Conservation (phyloP, 2,888 invertebrate genomes). For the Pollenia griseotomentosa region DNA sequence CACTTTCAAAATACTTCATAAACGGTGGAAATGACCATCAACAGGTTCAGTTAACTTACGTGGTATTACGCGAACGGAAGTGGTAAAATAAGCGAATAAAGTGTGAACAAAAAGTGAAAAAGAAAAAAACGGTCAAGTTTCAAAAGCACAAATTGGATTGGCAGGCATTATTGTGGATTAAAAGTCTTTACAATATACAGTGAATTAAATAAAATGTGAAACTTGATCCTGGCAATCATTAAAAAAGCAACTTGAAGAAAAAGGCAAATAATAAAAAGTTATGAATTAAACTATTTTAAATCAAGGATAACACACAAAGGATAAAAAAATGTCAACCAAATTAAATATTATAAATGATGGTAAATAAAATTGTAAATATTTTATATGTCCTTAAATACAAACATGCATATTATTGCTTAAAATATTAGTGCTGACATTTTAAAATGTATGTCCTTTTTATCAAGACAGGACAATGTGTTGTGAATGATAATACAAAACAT, state of each 20-base stretch:
- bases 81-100: slow-evolving; percentile 35
- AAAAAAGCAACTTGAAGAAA: background rate
- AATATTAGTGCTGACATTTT: too few relatives aligned
- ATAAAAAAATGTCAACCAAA: slow-evolving; percentile 61
- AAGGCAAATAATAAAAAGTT: background rate
- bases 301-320: slow-evolving; percentile 26
- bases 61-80: slow-evolving; percentile 73
- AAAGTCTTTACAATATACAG: background rate
- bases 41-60: slow-evolving; percentile 79
- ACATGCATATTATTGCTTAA: too few relatives aligned
- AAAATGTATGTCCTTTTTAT: too few relatives aligned
- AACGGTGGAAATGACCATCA: slow-evolving; percentile 74
- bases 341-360: slow-evolving; percentile 61
- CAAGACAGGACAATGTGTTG: too few relatives aligned
- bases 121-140: slow-evolving; percentile 1
- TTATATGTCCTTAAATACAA: background rate
- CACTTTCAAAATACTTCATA: slow-evolving; percentile 80
- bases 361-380: slow-evolving; percentile 36
- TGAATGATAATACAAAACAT: too few relatives aligned
- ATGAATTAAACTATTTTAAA: background rate
- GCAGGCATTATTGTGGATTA: slow-evolving; percentile 50
- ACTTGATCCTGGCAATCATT: slow-evolving; percentile 58
- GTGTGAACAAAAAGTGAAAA: slow-evolving; percentile 60
- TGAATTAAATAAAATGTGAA: slow-evolving; percentile 51
- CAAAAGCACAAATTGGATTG: slow-evolving; percentile 58